Conservation (phyloP, 2,888 invertebrate genomes). For the Orthonychiurus folsomi region DNA sequence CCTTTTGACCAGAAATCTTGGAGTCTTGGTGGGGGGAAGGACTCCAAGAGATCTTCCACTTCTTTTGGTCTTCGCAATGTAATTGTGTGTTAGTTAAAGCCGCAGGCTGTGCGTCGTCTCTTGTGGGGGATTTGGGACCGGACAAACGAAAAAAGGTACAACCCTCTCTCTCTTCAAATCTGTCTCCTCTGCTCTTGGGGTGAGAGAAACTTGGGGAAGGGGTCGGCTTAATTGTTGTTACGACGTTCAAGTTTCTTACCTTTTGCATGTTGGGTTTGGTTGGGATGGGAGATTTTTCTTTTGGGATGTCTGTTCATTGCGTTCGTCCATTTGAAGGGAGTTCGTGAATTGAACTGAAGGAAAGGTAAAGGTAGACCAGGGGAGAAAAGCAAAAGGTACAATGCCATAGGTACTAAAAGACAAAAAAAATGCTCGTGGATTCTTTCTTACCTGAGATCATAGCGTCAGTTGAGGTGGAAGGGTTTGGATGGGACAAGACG, state of each 20-base stretch:
- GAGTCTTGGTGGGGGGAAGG: no score
- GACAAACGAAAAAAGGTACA: neutral
- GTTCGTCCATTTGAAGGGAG: neutral
- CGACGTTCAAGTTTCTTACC: neutral
- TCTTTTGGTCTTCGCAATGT: no score
- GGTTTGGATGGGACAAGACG: neutral
- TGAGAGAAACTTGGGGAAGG: neutral
- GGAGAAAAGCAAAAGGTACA: neutral
- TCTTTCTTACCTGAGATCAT: neutral
- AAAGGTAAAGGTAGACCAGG: neutral
- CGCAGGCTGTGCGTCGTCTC: neutral
- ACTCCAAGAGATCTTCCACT: no score
- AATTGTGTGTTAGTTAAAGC: neutral
- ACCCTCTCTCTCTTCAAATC: no score
- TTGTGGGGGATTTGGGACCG: neutral
- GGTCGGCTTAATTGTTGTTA: neutral
- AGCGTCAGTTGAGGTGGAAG: neutral
- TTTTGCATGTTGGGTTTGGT: neutral
- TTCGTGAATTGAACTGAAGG: neutral
- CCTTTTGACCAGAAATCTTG: neutral
- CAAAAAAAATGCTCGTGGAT: neutral
- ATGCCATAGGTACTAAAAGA: neutral
- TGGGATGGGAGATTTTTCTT: neutral
- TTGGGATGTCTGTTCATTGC: no score
- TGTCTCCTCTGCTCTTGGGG: neutral